Evolutionary conservation across 2,113 vertebrate genomes (phyloP), one percentile per base, ranked within the genome.

Genomic region (Fukomys damarensis): DNA sequence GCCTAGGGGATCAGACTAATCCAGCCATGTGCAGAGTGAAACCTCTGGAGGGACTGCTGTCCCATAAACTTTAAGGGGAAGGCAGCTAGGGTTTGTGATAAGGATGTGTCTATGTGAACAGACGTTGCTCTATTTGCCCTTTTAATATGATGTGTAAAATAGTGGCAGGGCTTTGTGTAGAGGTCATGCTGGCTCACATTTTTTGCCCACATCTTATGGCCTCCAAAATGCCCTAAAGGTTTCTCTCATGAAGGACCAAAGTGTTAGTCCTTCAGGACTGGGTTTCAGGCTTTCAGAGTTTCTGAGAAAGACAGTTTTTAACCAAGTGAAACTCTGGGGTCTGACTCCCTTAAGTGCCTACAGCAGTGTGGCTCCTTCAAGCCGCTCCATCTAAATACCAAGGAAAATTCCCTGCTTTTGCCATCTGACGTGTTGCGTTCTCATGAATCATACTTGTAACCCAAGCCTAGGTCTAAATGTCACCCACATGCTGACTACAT

Each of bases 391-490:
- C 59, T 91, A 46, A 89, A 88, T 66, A 80, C 70, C 93, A 49
- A 94, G 93, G 90, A 68, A 89, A 93, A 83, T 35, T 32, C 84
- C 76, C 74, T 9, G 1, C 43, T 35, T 46, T 93, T 86, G 63
- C 91, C 97, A 89, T 93, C 97, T 95, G 96, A 95, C 4, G 28
- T 7, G 59, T 58, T 5, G 28, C 9, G 59, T 58, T 79, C 94
- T 94, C 72, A 9, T 85, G 93, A 97, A 54, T 91, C 94, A 66
- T 11, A 11, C 91, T 59, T 28, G 58, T 28, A 61, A 96, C 77
- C 91, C 54, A 61, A 58, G 93, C 93, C 43, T 61, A 56, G 95
- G 97, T 95, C 94, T 96, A 90, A 94, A 96, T 95, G 94, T 96
- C 94, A 97, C 91, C 80, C 59, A 61, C 65, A 32, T 82, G 89